Base-by-base conservation (phyloP, 2,888 invertebrate genomes). In the Candidula unifasciata region DNA sequence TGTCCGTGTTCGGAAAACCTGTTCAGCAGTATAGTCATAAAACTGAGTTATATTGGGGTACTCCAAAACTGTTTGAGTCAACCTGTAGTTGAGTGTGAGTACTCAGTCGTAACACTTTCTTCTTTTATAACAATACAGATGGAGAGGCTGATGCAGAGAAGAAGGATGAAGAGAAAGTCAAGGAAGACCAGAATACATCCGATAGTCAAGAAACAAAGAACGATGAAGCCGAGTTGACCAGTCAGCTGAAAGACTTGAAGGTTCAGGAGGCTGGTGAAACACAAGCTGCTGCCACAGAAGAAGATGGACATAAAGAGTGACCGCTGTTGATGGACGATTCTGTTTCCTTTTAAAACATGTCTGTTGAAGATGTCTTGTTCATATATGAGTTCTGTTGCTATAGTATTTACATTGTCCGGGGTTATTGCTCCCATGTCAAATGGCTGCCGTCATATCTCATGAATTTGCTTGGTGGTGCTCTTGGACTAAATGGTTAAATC, bases 181-280 rank as follows among this genome's bases (percentile, higher is more conserved):
- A 74, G 44, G 57, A 37, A 52, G 60, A 73, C n/a, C 44, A 60
- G 30, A 60, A 44, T 21, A n/a, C n/a, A n/a, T n/a, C n/a, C n/a
- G 60, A 37, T 6, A 35, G 54, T 8, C 78, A 73, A 6, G 80
- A 66, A 52, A 18, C 44, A 71, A 80, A 77, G 6, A 33, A 76
- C 3, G 80, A 76, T 18, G 76, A 64, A 37, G 64, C 60, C 0
- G 78, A 79, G 30, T 60, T 86, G 35, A 33, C 86, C n/a, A 82
- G 84, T 57, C 71, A 86, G 33, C 68, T 86, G 69, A 82, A 82
- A 37, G 84, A 82, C 33, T 82, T 86, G 37, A 82, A 60, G 18
- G 82, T 82, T 0, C 37, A 44, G 16, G 66, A 79, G 0, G 24
- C 78, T 13, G 64, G n/a, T 2, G 79, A 79, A 18, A 37, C 79